These are phyloP conservation scores for Aplodontia rufa DNA, from an alignment of 2,113 vertebrate species.

Conservation along the genomic window DNA sequence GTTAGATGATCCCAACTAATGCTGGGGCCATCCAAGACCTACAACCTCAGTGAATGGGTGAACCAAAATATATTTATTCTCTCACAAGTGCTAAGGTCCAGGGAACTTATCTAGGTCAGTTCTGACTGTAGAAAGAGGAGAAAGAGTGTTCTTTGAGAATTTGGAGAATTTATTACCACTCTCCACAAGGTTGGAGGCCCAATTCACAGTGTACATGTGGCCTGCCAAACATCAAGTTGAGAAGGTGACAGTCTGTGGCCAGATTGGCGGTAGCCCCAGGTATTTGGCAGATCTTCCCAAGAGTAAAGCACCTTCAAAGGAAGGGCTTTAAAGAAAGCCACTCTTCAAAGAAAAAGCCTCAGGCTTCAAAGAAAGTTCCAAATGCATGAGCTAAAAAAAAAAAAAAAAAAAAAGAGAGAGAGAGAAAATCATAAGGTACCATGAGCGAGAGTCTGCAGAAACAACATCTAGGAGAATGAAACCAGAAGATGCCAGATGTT, in stretches of 20 bases:
- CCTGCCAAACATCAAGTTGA: neutral
- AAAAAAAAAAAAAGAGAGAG: neutral
- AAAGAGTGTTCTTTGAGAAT: neutral
- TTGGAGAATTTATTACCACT: neutral
- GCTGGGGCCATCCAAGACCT: neutral
- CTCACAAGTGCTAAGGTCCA: neutral
- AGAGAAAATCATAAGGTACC: no score
- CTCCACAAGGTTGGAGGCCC: neutral
- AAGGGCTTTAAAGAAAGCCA: neutral
- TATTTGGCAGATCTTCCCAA: neutral
- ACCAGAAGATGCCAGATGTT: neutral
- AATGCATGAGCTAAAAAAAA: neutral
- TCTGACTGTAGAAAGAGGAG: neutral
- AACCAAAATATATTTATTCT: neutral
- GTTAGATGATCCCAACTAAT: neutral
- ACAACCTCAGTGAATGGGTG: neutral
- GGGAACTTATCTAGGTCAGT: neutral
- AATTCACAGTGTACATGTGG: neutral
- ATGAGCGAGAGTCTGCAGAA: neutral
- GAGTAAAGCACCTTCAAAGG: neutral
- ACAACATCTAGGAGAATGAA: neutral
- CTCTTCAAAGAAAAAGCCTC: neutral
- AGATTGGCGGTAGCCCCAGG: neutral
- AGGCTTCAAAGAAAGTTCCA: constrained; percentile 23
- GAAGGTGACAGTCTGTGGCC: neutral